Conservation (phyloP, 2,113 vertebrate species). For the Brachionichthys hirsutus region DNA sequence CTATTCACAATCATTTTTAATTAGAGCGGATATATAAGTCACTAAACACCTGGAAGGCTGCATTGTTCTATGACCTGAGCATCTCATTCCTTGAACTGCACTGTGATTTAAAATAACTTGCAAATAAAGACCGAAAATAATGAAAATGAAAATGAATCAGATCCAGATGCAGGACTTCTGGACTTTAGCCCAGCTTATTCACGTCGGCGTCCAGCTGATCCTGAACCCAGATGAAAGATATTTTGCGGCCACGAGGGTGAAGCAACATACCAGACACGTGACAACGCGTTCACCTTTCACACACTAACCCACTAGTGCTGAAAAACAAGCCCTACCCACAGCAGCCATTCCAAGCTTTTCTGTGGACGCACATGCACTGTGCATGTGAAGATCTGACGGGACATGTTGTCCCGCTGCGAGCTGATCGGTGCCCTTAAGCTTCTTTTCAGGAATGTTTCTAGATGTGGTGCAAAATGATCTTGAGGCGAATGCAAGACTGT, state of each 20-base stretch:
- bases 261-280: slow-evolving; percentile 52
- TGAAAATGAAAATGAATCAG: slow-evolving; percentile 21
- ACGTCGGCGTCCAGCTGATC: slow-evolving; percentile 14
- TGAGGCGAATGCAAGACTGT: too few relatives aligned
- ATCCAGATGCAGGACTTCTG: slow-evolving; percentile 11
- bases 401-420: slow-evolving; percentile 14
- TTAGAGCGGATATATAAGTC: too few relatives aligned
- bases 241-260: slow-evolving; percentile 24
- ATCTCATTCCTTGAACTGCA: background rate
- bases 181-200: background rate
- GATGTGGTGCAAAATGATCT: background rate
- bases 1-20: too few relatives aligned
- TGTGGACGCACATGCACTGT: slow-evolving; percentile 35
- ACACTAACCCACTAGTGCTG: slow-evolving; percentile 66
- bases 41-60: too few relatives aligned
- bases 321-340: slow-evolving; percentile 10
- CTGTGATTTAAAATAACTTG: background rate
- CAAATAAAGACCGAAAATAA: background rate
- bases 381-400: slow-evolving; percentile 38
- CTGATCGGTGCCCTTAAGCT: background rate
- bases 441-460: slow-evolving; percentile 9
- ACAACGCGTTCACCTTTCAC: slow-evolving; percentile 67
- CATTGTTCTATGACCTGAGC: too few relatives aligned
- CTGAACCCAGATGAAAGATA: slow-evolving; percentile 1
- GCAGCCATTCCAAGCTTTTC: background rate